Evolutionary conservation across 2,113 vertebrate genomes (phyloP).

Genomic region (Lamprologus ornatipinnis): DNA sequence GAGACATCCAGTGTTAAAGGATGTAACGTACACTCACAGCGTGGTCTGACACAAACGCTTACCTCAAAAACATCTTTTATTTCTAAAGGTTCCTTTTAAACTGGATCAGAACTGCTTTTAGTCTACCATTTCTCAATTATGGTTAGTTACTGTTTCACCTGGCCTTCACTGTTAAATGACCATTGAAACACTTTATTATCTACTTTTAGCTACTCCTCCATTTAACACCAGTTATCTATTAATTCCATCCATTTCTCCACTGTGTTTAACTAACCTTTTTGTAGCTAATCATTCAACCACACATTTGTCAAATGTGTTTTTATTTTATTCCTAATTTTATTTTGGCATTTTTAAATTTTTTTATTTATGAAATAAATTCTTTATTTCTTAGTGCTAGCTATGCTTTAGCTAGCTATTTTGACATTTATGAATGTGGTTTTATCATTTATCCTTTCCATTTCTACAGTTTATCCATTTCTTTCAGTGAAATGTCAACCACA

Average conservation of each 20-base stretch:
- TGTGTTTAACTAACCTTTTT: background rate
- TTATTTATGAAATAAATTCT: background rate
- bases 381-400: background rate
- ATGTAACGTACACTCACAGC: background rate
- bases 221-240: background rate
- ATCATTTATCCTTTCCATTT: background rate
- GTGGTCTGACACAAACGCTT: background rate
- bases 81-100: background rate
- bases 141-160: rapidly evolving
- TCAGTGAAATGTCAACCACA: background rate
- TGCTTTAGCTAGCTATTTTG: background rate
- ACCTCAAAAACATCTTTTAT: background rate
- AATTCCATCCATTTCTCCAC: background rate
- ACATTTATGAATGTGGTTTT: background rate
- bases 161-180: background rate
- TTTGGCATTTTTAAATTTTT: background rate
- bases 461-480: background rate
- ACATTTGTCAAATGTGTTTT: rapidly evolving
- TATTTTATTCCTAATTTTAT: background rate
- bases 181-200: background rate
- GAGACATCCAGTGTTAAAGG: background rate
- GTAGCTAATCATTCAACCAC: background rate
- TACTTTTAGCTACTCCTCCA: background rate
- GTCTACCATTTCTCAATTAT: background rate
- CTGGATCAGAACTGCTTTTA: background rate